phyloP scores from a whole-genome alignment of 1,140 invertebrate genomes.

The Drosophila santomea region DNA sequence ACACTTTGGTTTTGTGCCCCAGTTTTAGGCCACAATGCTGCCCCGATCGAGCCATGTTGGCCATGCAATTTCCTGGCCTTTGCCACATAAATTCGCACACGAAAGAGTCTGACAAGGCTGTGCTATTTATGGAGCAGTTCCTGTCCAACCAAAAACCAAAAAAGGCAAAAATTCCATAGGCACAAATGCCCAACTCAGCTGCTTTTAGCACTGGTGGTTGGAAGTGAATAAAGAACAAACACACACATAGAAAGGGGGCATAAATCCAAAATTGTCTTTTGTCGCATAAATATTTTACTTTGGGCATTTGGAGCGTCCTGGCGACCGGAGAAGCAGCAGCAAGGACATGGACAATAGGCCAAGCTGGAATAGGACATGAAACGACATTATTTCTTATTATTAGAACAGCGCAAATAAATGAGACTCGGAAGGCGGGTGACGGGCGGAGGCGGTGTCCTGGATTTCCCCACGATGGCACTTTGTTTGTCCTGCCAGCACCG shows the following conservation, averaged over 20 bases:
- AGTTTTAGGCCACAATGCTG: constrained; percentile 44
- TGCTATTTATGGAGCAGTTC: constrained; percentile 79
- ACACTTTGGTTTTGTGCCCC: constrained; percentile 66
- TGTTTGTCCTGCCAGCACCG: constrained; percentile 46
- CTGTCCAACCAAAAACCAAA: constrained; percentile 54
- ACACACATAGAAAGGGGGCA: constrained; percentile 35
- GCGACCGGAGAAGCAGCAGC: neutral
- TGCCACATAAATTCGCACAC: constrained; percentile 73
- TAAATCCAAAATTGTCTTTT: constrained; percentile 83
- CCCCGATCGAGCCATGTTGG: constrained; percentile 3
- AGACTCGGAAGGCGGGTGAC: constrained; percentile 36
- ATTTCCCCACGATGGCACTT: constrained; percentile 9
- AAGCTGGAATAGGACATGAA: constrained; percentile 49
- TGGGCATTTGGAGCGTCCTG: constrained; percentile 41
- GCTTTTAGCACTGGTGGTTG: constrained; percentile 50
- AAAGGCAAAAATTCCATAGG: constrained; percentile 43
- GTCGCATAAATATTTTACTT: constrained; percentile 83
- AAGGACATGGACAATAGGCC: constrained; percentile 64
- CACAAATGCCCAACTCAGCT: constrained; percentile 62
- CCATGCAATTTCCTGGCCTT: constrained; percentile 71
- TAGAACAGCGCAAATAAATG: constrained; percentile 78
- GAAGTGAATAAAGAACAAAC: constrained; percentile 1
- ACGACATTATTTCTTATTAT: constrained; percentile 82
- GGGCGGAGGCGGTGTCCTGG: neutral
- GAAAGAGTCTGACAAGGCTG: constrained; percentile 58